These are phyloP conservation scores for Macaria liturata DNA, from an alignment of 2,888 invertebrate species.

Conservation along the genomic window DNA sequence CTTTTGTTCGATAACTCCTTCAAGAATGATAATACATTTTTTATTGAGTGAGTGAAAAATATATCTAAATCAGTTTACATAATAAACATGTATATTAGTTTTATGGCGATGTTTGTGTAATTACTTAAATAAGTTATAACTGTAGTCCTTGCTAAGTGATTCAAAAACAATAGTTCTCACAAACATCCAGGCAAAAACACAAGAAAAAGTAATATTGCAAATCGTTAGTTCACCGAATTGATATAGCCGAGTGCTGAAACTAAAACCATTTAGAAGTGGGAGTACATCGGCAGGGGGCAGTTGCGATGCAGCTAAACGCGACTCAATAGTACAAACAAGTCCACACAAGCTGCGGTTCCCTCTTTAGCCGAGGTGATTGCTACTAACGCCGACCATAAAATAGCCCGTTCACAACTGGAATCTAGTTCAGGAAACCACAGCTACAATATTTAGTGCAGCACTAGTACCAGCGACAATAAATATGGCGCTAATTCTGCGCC, in stretches of 20 bases:
- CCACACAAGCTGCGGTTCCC: constrained; percentile 19
- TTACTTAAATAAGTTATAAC: too few species aligned
- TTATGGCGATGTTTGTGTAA: too few species aligned
- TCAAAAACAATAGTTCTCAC: too few species aligned
- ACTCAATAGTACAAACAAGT: constrained; percentile 24
- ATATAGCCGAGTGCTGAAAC: constrained; percentile 1
- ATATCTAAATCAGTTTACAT: too few species aligned
- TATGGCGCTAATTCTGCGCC: constrained; percentile 15
- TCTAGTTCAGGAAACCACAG: constrained; percentile 25
- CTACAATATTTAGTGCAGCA: constrained; percentile 21
- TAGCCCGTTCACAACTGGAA: constrained; percentile 24
- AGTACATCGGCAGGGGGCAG: constrained; percentile 1
- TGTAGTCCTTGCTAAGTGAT: too few species aligned
- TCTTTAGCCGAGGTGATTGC: constrained; percentile 27
- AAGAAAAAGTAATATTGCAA: background rate
- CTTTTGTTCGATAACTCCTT: too few species aligned
- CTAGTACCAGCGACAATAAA: constrained; percentile 13
- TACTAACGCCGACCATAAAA: constrained; percentile 24
- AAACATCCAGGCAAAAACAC: too few species aligned
- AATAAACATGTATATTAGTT: too few species aligned
- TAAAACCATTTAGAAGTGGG: constrained; percentile 8
- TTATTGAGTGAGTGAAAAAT: too few species aligned
- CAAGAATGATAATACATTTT: too few species aligned
- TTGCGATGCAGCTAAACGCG: constrained; percentile 8
- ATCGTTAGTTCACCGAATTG: background rate